These are phyloP conservation scores for Brachypodius melanocephalos DNA, from an alignment of 2,113 vertebrate genomes.

Conservation along the genomic window DNA sequence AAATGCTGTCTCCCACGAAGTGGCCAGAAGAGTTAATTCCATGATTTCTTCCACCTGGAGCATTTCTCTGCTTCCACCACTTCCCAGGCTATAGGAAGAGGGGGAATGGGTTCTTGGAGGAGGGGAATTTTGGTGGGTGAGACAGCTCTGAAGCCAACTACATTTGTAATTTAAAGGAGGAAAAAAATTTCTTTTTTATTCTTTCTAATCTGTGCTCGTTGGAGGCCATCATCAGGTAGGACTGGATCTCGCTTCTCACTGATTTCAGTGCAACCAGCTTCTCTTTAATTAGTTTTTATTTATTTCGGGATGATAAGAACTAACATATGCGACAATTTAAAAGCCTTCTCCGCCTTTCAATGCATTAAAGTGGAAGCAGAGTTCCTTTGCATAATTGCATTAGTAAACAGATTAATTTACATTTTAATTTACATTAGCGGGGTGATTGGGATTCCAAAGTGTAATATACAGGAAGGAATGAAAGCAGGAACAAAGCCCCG, in stretches of 20 bases:
- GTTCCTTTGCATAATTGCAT: constrained; percentile 12
- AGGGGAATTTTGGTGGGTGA: not conserved
- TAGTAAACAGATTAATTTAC: constrained; percentile 44
- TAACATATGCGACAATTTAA: not conserved
- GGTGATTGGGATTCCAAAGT: constrained; percentile 7
- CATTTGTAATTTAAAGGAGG: not conserved
- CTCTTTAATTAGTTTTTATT: not conserved
- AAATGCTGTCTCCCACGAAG: not conserved
- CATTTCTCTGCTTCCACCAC: not conserved
- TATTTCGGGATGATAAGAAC: not conserved
- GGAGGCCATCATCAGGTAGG: not conserved
- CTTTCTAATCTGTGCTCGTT: not conserved
- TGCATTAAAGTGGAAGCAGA: not conserved
- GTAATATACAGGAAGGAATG: not conserved
- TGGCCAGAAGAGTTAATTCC: not conserved
- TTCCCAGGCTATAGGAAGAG: rapidly evolving
- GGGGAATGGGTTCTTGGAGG: not conserved
- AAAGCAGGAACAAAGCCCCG: not conserved
- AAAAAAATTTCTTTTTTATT: not conserved
- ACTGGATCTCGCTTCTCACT: not conserved
- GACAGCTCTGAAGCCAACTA: not conserved
- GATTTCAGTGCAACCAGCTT: not conserved
- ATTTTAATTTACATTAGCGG: constrained; percentile 42
- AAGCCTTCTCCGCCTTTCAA: not conserved
- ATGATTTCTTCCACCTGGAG: not conserved